phyloP scores from a whole-genome alignment of 2,797 vertebrate species.

The Limnodromus scolopaceus region DNA sequence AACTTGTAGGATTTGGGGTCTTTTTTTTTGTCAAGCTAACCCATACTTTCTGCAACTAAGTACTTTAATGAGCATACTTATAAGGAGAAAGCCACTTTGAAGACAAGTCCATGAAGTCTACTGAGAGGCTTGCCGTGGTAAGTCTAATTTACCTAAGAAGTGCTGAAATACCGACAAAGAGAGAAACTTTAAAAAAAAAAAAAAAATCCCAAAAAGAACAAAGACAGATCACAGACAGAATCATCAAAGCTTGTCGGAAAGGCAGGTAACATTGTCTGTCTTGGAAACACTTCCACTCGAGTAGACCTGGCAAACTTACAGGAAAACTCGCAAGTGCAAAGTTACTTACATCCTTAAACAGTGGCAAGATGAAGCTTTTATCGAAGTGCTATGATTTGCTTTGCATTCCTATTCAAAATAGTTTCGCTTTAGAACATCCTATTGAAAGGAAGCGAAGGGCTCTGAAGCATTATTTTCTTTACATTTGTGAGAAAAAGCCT shows the following conservation, averaged over 20 bases:
- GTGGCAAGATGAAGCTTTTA: not conserved
- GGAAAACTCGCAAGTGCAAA: not conserved
- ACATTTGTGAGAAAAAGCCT: not conserved
- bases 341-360: not conserved
- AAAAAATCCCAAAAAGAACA: not conserved
- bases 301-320: not conserved
- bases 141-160: not conserved
- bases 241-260: not conserved
- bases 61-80: not conserved
- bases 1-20: accelerated
- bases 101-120: not conserved
- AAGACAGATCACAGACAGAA: not conserved
- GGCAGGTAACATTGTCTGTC: not conserved
- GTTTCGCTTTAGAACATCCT: not conserved
- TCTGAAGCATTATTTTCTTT: not conserved
- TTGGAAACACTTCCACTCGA: not conserved
- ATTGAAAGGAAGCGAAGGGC: not conserved
- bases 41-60: not conserved
- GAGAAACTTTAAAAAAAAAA: not conserved
- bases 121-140: not conserved
- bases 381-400: not conserved
- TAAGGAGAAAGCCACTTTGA: not conserved
- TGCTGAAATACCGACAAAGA: not conserved
- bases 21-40: not conserved
- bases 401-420: not conserved